phyloP scores from a whole-genome alignment of 1,140 invertebrate species.

The Doryteuthis pealeii region DNA sequence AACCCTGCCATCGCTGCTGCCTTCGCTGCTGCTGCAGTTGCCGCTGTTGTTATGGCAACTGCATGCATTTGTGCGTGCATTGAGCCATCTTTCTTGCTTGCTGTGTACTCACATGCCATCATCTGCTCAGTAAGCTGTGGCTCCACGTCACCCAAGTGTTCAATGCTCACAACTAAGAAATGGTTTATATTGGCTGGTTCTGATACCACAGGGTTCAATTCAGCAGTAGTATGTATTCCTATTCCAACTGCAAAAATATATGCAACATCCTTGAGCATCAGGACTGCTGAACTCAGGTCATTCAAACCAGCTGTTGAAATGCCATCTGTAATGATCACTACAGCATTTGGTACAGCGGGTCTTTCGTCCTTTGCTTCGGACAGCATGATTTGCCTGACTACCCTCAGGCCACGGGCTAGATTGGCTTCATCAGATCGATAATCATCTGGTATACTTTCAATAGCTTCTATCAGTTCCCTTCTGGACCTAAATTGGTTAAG shows the following conservation, averaged over 20 bases:
- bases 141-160: slow-evolving; percentile 23
- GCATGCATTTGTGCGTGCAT: not conserved
- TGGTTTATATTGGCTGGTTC: slow-evolving; percentile 1
- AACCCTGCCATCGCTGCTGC: not conserved
- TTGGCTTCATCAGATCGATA: slow-evolving; percentile 32
- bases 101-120: slow-evolving; percentile 29
- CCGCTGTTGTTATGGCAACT: not conserved
- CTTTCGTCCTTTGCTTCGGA: slow-evolving; percentile 38
- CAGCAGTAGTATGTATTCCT: not conserved
- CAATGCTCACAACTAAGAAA: slow-evolving; percentile 16
- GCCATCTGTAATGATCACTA: slow-evolving; percentile 51
- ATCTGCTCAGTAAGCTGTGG: slow-evolving; percentile 30
- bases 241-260: not conserved
- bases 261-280: slow-evolving; percentile 11
- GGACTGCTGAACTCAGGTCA: slow-evolving; percentile 32
- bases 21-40: not conserved
- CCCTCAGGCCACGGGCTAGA: slow-evolving; percentile 34
- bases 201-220: not conserved
- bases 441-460: slow-evolving; percentile 33
- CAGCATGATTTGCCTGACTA: slow-evolving; percentile 34
- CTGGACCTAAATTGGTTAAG: slow-evolving; percentile 39
- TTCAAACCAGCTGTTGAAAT: slow-evolving; percentile 34
- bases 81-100: not conserved
- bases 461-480: slow-evolving; percentile 30
- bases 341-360: slow-evolving; percentile 45